A percentile compares a stretch with the other conserved stretches of the same genome.
phyloP scores from a whole-genome alignment of 2,888 invertebrate species.

The Seira ritae region DNA sequence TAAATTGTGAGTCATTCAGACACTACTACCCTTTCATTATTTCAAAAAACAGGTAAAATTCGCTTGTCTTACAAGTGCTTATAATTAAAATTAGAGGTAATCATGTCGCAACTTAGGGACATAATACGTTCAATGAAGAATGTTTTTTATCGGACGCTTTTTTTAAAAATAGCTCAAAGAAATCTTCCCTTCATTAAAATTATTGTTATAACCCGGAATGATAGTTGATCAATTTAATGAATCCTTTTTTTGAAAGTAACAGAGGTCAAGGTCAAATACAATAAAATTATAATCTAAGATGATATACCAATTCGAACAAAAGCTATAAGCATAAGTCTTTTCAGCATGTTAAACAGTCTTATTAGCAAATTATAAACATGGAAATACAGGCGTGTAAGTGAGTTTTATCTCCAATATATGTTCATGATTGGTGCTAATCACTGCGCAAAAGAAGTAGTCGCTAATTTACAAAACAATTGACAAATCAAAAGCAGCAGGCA shows the following conservation, averaged over 20 bases:
- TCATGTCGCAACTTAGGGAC: slow-evolving; percentile 14
- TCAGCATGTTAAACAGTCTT: slow-evolving; percentile 59
- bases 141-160: not conserved
- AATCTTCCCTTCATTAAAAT: slow-evolving; percentile 22
- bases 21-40: not conserved
- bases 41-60: slow-evolving; percentile 15
- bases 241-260: slow-evolving; percentile 10
- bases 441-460: slow-evolving; percentile 43
- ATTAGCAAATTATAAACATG: slow-evolving; percentile 50
- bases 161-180: slow-evolving; percentile 19
- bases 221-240: slow-evolving; percentile 14
- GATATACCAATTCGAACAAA: slow-evolving; percentile 9
- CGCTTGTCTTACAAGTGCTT: slow-evolving; percentile 8
- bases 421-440: slow-evolving; percentile 26
- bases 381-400: slow-evolving; percentile 16
- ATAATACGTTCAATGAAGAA: slow-evolving; percentile 31
- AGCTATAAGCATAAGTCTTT: slow-evolving; percentile 62
- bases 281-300: not conserved
- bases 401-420: not conserved
- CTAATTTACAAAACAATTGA: slow-evolving; percentile 14
- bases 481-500: slow-evolving; percentile 39
- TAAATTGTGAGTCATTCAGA: slow-evolving; percentile 7
- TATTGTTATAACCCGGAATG: slow-evolving; percentile 4
- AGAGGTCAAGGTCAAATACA: not conserved
- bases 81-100: not conserved